Percentiles rank a stretch among this genome's conserved stretches.
phyloP scores from a whole-genome alignment of 2,797 vertebrate genomes.

The Rhabdomys pumilio region DNA sequence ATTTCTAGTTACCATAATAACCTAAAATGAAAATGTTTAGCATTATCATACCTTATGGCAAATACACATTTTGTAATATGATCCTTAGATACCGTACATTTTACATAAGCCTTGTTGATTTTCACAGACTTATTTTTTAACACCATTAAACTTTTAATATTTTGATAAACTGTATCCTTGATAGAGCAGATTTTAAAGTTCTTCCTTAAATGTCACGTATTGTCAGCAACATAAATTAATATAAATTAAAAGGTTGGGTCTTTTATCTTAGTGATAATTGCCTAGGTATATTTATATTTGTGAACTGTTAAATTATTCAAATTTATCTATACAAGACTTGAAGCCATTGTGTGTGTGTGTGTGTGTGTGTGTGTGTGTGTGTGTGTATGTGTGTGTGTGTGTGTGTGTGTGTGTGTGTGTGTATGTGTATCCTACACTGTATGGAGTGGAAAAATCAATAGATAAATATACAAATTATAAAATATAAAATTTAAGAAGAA shows the following conservation, averaged over 20 bases:
- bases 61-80: not conserved
- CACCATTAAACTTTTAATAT: slow-evolving; percentile 79
- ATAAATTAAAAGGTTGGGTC: slow-evolving; percentile 76
- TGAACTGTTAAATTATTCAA: slow-evolving; percentile 27
- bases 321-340: slow-evolving; percentile 31
- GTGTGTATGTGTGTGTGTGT: too few species aligned
- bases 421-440: not conserved
- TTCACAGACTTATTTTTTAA: slow-evolving; percentile 83
- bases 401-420: too few species aligned
- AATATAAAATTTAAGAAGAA: not conserved
- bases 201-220: slow-evolving; percentile 84
- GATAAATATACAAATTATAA: not conserved
- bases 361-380: too few species aligned
- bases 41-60: not conserved
- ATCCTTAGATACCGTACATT: slow-evolving; percentile 67
- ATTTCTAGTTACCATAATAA: not conserved
- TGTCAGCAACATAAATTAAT: slow-evolving; percentile 86
- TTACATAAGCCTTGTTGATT: slow-evolving; percentile 80
- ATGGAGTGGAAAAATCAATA: not conserved
- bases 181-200: slow-evolving; percentile 85
- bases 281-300: slow-evolving; percentile 85
- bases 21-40: not conserved
- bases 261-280: slow-evolving; percentile 86
- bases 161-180: slow-evolving; percentile 85
- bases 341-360: not conserved